Base-by-base conservation (phyloP, 2,888 invertebrate genomes). In the Drosophila meridionalis region DNA sequence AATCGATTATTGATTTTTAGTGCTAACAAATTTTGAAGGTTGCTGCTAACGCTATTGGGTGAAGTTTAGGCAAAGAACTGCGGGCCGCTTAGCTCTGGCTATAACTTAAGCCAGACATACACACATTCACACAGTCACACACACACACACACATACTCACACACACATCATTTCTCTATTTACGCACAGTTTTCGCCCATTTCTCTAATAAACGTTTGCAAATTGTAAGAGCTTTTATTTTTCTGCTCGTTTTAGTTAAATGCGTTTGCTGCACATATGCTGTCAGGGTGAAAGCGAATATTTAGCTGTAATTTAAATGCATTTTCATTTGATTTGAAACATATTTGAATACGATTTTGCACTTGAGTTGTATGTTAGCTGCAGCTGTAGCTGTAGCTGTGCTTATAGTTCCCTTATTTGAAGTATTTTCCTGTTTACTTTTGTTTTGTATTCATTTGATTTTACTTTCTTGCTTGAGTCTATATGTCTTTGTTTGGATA, bases 1-100 rank as follows among this genome's bases (percentile, higher is more conserved):
- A 84, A 85, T 85, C 84, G 85, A 85, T 85, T 85, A 85, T 85
- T 77, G 89, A 84, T 87, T 87, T 77, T 69, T 67, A 61, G 50
- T 60, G 53, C 70, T 74, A 78, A 73, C 76, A 75, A 74, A 42
- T 80, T 78, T 80, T 75, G 69, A 75, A 83, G 83, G 83, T 78
- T 83, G 74, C 71, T 67, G 63, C 63, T n/a, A 50, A 60, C 68
- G 56, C 67, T 60, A 55, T 66, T 62, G 80, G 68, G 59, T 56
- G 68, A 76, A 62, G 59, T 62, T 75, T 65, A 52, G 48, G 50
- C 61, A 26, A 78, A 62, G 63, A 63, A 63, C 30, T 36, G 38
- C 52, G 52, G 43, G 52, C 62, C 26, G 40, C 12, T 62, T 76
- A 45, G 78, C 30, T 61, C 53, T 50, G 57, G n/a, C 71, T 70